Percentiles rank a stretch among this genome's conserved stretches.
Evolutionary conservation across 2,113 vertebrate species (phyloP).

Genomic region (Nothoprocta pentlandii): DNA sequence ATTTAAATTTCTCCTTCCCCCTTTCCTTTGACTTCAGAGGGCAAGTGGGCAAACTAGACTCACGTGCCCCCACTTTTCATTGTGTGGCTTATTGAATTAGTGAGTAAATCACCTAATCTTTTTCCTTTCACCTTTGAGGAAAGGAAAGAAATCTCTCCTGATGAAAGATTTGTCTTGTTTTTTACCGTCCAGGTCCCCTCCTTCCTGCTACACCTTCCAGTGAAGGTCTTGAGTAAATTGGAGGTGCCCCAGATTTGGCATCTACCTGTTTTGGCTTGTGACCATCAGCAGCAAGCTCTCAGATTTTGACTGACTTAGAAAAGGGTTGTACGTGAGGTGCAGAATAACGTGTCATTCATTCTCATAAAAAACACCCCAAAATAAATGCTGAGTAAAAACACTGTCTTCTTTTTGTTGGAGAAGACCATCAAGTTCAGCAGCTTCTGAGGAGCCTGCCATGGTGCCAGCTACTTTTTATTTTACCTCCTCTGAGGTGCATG

Average conservation of each 20-base stretch:
- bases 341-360: not conserved
- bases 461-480: not conserved
- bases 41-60: not conserved
- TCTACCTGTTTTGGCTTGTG: not conserved
- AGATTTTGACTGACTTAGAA: not conserved
- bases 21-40: not conserved
- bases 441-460: not conserved
- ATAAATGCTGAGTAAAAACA: not conserved
- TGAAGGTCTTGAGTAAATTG: not conserved
- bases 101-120: not conserved
- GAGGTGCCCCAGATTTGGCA: not conserved
- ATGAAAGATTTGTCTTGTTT: not conserved
- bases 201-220: not conserved
- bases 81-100: not conserved
- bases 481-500: accelerated
- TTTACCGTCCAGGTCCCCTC: not conserved
- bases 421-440: not conserved
- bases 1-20: not conserved
- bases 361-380: not conserved
- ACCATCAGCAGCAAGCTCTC: not conserved
- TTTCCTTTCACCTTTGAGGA: not conserved
- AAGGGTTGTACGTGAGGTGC: not conserved
- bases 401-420: not conserved
- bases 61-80: not conserved
- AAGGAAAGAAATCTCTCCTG: not conserved